Evolutionary conservation across 2,797 vertebrate species (phyloP).

Genomic region (Chaetophractus vellerosus): DNA sequence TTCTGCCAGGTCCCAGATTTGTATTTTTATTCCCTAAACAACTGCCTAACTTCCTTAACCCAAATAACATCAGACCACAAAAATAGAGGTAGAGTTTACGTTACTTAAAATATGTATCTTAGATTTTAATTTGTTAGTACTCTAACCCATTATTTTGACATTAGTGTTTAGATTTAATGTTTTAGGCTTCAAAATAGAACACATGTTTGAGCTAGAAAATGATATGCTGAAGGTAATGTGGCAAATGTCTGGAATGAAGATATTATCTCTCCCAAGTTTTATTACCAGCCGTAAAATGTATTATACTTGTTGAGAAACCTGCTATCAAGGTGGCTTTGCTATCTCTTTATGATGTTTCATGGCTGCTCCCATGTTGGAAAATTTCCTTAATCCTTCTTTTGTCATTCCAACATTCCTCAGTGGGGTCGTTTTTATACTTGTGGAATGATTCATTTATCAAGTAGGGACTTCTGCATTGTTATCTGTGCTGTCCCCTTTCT

Average conservation of each 20-base stretch:
- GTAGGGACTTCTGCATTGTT: background rate
- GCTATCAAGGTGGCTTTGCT: background rate
- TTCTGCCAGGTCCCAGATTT: too few relatives aligned
- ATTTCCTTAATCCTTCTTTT: background rate
- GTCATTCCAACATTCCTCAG: background rate
- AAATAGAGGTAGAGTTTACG: background rate
- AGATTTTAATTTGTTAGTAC: conserved; percentile 6
- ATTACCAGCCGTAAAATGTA: background rate
- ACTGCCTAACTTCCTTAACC: background rate
- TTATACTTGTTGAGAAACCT: background rate
- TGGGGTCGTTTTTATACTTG: background rate
- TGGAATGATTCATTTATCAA: background rate
- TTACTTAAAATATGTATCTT: background rate
- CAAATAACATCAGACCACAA: background rate
- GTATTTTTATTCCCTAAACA: too few relatives aligned
- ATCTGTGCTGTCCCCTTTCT: background rate
- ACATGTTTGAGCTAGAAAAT: background rate
- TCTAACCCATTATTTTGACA: background rate
- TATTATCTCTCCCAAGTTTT: background rate
- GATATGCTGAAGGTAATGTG: background rate
- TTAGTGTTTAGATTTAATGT: conserved; percentile 30
- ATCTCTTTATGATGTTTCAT: background rate
- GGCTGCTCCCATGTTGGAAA: background rate
- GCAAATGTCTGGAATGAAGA: background rate
- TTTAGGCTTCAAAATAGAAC: conserved; percentile 41